These are phyloP conservation scores for Vespertilio murinus DNA, from an alignment of 2,797 vertebrate genomes.

Conservation along the genomic window DNA sequence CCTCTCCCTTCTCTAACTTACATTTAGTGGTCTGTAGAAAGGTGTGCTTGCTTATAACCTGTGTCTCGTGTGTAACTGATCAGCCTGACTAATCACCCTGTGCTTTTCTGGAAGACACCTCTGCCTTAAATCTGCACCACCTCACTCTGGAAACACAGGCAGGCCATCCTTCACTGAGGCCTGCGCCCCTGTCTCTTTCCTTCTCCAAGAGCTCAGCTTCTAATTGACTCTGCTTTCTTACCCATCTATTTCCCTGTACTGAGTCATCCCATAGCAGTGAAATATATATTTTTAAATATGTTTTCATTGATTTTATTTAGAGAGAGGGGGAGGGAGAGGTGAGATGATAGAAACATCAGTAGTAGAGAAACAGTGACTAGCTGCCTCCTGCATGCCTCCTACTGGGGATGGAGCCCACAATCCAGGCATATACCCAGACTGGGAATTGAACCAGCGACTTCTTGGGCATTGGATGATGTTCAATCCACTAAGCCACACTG, in stretches of 20 bases:
- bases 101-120: not conserved
- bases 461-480: no score
- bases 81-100: conserved; percentile 68
- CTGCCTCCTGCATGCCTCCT: no score
- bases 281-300: not conserved
- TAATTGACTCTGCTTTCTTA: not conserved
- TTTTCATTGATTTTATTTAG: no score
- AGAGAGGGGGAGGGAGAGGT: no score
- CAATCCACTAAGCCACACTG: no score
- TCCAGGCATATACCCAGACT: no score
- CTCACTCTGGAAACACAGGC: not conserved
- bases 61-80: not conserved
- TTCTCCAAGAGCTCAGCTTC: not conserved
- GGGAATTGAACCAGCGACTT: no score
- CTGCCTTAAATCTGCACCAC: not conserved
- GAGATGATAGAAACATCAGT: no score
- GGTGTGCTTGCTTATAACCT: not conserved
- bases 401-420: no score
- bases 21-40: not conserved
- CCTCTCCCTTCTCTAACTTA: not conserved
- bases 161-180: not conserved
- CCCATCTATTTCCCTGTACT: not conserved
- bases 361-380: no score
- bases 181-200: not conserved
- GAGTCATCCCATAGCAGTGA: not conserved